These are phyloP conservation scores for Dipodomys ordii DNA, from an alignment of 2,113 vertebrate genomes.

Conservation along the genomic window DNA sequence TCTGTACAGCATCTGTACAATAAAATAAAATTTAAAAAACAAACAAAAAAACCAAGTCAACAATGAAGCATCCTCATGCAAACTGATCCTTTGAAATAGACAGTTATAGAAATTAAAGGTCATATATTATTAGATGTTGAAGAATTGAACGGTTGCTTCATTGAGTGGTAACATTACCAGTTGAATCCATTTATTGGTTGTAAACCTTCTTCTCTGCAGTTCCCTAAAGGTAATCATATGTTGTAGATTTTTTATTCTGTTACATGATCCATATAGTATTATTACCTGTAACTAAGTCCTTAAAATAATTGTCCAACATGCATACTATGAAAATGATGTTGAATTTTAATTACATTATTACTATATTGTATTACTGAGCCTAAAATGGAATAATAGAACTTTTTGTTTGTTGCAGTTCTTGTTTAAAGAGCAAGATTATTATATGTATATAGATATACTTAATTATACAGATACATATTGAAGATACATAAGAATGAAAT, in stretches of 20 bases:
- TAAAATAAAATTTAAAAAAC: too few species aligned
- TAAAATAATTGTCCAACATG: not conserved
- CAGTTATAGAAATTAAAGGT: not conserved
- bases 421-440: not conserved
- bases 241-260: not conserved
- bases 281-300: not conserved
- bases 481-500: not conserved
- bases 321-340: not conserved
- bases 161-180: not conserved
- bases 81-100: not conserved
- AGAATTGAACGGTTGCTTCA: not conserved
- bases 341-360: not conserved
- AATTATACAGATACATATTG: fast-evolving
- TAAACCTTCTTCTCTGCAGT: fast-evolving
- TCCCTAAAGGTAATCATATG: not conserved
- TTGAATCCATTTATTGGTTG: not conserved
- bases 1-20: too few species aligned
- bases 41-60: not conserved
- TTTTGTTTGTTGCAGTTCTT: not conserved
- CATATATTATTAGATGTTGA: not conserved
- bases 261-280: not conserved
- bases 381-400: not conserved
- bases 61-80: not conserved
- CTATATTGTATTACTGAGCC: not conserved
- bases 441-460: not conserved